Base-by-base conservation (phyloP, 2,113 vertebrate genomes). In the Helogale parvula region DNA sequence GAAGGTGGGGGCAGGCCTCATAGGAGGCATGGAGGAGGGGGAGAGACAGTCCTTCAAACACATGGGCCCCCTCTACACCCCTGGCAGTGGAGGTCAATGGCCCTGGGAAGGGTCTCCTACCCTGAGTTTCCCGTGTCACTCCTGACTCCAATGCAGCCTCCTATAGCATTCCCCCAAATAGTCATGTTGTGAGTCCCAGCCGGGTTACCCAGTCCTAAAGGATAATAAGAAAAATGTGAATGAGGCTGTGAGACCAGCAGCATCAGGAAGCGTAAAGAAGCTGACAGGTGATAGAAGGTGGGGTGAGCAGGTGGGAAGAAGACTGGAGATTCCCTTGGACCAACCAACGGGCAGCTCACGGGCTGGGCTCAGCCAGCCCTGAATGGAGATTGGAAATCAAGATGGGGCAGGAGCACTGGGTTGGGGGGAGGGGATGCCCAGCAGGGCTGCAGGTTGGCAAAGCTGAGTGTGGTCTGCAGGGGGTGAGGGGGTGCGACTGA, bases 341-440 rank as follows among this genome's bases (percentile, higher is more conserved):
- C 23, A 19, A 11, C n/a, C 13, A 14, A 17, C 57, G 13, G 57
- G 10, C 7, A 41, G 3, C 74, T 60, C 16, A 1, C 1, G 12
- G 27, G 33, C 16, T 52, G 11, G 41, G 3, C 41, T 27, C 38
- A 60, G 71, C 3, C 0, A 7, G 21, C 47, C 21, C 35, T 33
- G 31, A 11, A 14, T 2, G 6, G 33, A 71, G 38, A 71, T 0
- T 0, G 3, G 72, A 63, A 1, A 35, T 57, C 4, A 5, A 13
- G 8, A 25, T 1, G 25, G 8, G 9, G 9, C 23, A 38, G 11
- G 2, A 74, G 57, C 35, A 1, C 2, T 19, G 9, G 6, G 10
- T 14, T 16, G 27, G 52, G 25, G 2, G 10, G 13, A 1, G 60
- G 52, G 33, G 60, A 5, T 0, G 2, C 29, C 85, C 15, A 57